phyloP scores from a whole-genome alignment of 2,888 invertebrate genomes.

The Allolobophora icterica region DNA sequence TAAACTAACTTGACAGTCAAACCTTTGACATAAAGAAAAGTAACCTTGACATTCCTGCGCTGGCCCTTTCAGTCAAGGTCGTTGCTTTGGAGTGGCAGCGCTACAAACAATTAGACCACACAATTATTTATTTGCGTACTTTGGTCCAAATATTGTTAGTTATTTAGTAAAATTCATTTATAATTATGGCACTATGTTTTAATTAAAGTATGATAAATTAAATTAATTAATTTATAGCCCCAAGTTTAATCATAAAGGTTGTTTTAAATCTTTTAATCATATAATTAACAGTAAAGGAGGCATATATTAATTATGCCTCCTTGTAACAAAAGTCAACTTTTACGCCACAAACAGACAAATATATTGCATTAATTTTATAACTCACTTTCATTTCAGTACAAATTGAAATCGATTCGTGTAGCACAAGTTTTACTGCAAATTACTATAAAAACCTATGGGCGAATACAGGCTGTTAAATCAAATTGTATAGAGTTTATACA shows the following conservation, averaged over 20 bases:
- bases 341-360: too few species aligned
- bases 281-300: too few species aligned
- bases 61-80: background rate
- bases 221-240: background rate
- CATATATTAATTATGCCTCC: too few species aligned
- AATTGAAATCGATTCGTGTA: too few species aligned
- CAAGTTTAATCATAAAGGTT: too few species aligned
- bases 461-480: too few species aligned
- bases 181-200: background rate
- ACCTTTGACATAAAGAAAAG: background rate
- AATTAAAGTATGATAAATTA: background rate
- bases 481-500: background rate
- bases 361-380: too few species aligned
- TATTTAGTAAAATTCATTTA: background rate
- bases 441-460: background rate
- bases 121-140: background rate
- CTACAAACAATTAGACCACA: background rate
- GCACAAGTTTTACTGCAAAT: background rate
- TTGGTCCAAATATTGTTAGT: background rate
- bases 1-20: background rate
- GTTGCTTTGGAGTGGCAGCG: background rate
- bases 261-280: too few species aligned
- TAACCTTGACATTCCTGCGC: background rate
- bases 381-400: too few species aligned
- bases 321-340: too few species aligned